Base-by-base conservation (phyloP, 2,888 invertebrate species). In the Agrotis segetum region DNA sequence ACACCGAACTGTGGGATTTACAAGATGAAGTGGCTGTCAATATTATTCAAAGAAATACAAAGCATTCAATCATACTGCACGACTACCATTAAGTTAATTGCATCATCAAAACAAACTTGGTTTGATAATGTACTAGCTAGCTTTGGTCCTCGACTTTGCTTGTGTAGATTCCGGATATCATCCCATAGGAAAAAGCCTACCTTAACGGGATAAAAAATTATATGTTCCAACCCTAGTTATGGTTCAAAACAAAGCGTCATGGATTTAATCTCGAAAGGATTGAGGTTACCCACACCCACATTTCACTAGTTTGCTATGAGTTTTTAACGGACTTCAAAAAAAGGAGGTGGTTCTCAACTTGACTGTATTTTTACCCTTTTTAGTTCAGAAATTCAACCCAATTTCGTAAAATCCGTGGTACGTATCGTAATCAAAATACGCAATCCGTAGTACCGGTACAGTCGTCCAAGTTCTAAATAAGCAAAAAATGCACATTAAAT, bases 1-100 rank as follows among this genome's bases (percentile, higher is more conserved):
- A 64, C 74, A 67, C 73, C 67, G 67, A 77, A 74, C 80, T 34
- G 21, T 29, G 59, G 63, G 74, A 24, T 77, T 64, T 44, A 55
- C 67, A 16, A 67, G 66, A 44, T 21, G 19, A 29, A 59, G 44
- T 13, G 44, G 46, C 52, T 58, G n/a, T 49, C 17, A 24, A 44
- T 21, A 21, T 29, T 40, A 63, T 71, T 77, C 73, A 19, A 29
- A 71, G 56, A 61, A 65, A 58, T 65, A 44, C 46, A 77, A 49
- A 53, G 14, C 44, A 44, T 58, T 9, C 47, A n/a, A 53, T 77
- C 44, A 9, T 3, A 34, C 52, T 78, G 56, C 52, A 61, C 61
- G 76, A 44, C 62, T 58, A 65, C 16, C 21, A 71, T 49, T 63
- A 19, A 77, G 17, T 19, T 19, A 60, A 44, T 49, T 49, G 53